Conservation (phyloP, 2,113 vertebrate species). For the Plectropomus leopardus region DNA sequence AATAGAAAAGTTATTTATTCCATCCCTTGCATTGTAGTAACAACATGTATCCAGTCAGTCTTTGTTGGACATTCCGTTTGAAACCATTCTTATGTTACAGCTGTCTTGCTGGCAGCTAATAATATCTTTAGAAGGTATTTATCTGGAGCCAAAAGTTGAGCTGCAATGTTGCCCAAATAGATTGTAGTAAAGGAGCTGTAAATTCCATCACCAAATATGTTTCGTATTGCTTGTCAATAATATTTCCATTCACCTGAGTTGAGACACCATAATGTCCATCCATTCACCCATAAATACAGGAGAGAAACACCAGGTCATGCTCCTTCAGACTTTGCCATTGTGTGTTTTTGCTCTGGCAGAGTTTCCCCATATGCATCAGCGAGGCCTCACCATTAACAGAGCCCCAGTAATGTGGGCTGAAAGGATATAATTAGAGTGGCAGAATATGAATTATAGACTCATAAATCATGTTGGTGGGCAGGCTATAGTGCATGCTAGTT, state of each 20-base stretch:
- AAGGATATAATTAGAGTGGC: slow-evolving; percentile 65
- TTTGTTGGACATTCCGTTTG: no score
- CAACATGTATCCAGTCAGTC: no score
- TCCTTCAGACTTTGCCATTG: not conserved
- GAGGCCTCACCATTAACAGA: slow-evolving; percentile 42
- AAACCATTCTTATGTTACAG: no score
- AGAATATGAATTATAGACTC: slow-evolving; percentile 69
- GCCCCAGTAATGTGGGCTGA: slow-evolving; percentile 49
- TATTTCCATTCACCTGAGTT: not conserved
- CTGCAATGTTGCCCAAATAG: no score
- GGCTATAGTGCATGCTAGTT: slow-evolving; percentile 55
- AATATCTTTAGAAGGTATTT: no score
- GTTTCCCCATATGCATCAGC: not conserved
- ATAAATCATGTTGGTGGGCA: slow-evolving; percentile 74
- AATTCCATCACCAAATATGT: no score
- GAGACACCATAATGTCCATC: not conserved
- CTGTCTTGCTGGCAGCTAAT: no score
- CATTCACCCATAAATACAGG: not conserved
- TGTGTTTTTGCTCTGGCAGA: not conserved
- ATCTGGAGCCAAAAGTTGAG: no score
- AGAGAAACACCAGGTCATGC: not conserved
- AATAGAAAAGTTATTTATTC: no score
- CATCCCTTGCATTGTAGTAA: no score
- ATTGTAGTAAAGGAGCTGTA: no score
- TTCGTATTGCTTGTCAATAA: no score